Conservation (phyloP, 2,113 vertebrate species). For the Aptenodytes patagonicus region DNA sequence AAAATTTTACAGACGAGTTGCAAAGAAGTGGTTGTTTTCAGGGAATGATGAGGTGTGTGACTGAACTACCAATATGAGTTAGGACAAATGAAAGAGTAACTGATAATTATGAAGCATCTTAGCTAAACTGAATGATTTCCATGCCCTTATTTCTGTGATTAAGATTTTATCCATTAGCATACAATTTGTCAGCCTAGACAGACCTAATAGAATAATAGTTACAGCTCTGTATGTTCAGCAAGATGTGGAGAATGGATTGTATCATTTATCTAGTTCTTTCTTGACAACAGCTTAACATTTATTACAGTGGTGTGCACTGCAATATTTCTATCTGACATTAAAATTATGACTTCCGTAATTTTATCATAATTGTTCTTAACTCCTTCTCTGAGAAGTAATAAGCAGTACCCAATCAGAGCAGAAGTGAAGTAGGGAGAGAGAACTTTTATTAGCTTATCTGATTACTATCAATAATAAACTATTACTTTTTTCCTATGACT, state of each 20-base stretch:
- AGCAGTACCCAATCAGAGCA: neutral
- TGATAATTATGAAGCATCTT: neutral
- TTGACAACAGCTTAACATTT: constrained; percentile 48
- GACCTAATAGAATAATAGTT: constrained; percentile 7
- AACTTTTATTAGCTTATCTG: neutral
- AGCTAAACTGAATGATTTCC: neutral
- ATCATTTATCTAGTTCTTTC: constrained; percentile 36
- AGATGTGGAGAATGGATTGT: constrained; percentile 24
- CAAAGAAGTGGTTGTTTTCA: neutral
- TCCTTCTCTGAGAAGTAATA: neutral
- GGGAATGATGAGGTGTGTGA: neutral
- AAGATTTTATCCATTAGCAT: constrained; percentile 44
- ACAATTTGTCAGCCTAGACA: constrained; percentile 26
- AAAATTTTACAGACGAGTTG: neutral
- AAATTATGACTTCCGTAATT: constrained; percentile 35
- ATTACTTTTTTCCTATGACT: neutral
- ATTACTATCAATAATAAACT: neutral
- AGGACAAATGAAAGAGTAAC: neutral
- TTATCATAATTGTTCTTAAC: constrained; percentile 28
- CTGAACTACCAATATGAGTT: neutral
- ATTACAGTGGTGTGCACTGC: constrained; percentile 1
- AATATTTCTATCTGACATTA: constrained; percentile 17
- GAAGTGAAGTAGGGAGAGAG: neutral
- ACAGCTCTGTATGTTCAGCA: constrained; percentile 8
- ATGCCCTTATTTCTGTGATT: constrained; percentile 31